A percentile compares a stretch with the other conserved stretches of the same genome.
Evolutionary conservation across 2,113 vertebrate species (phyloP).

Genomic region (Microcebus jonahi): DNA sequence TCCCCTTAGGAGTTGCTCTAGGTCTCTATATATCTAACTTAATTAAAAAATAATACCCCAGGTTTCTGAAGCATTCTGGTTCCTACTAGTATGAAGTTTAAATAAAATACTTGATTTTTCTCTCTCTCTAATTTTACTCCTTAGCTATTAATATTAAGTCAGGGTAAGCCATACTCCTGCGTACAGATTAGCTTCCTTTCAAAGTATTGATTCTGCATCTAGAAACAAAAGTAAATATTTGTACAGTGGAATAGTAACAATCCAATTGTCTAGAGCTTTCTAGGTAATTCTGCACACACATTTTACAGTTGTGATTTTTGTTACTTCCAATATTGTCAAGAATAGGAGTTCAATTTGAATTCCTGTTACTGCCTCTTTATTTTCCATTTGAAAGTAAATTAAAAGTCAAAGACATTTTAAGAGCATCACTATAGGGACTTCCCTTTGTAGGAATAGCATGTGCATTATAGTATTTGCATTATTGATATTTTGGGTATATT

Average conservation of each 20-base stretch:
- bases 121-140: not conserved
- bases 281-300: not conserved
- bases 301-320: not conserved
- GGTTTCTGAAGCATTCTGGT: not conserved
- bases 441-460: not conserved
- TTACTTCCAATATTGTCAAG: not conserved
- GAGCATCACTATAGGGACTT: not conserved
- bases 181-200: not conserved
- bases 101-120: slow-evolving; percentile 40
- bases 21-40: not conserved
- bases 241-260: not conserved
- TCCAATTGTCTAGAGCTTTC: not conserved
- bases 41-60: slow-evolving; percentile 45
- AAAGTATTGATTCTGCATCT: not conserved
- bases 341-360: not conserved
- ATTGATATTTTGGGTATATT: not conserved
- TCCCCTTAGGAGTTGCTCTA: not conserved
- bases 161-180: not conserved
- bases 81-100: not conserved
- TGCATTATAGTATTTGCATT: not conserved
- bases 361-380: not conserved
- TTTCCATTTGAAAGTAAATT: not conserved
- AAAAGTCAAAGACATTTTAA: not conserved
- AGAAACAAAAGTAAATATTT: not conserved
- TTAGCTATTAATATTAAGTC: not conserved